These are phyloP conservation scores for Didymodactylos carnosus DNA, from an alignment of 2,888 invertebrate genomes.

Conservation along the genomic window DNA sequence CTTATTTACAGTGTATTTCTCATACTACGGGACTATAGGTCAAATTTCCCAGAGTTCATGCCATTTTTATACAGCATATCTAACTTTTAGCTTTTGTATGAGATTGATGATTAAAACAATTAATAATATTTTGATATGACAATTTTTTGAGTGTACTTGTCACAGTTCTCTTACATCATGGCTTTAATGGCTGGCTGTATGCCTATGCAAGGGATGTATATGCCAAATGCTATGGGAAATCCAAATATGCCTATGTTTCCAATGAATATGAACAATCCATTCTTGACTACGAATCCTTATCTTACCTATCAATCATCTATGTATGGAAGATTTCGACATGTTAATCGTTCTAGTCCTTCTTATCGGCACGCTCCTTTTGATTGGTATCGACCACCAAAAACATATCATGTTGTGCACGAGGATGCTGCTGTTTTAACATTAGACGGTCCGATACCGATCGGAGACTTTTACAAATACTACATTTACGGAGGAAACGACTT, in stretches of 20 bases:
- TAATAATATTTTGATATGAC: background rate
- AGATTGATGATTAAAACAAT: too few relatives aligned
- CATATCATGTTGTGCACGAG: background rate
- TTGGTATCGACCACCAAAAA: background rate
- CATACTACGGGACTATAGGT: too few relatives aligned
- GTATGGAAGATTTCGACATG: background rate
- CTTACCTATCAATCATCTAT: background rate
- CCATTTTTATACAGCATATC: too few relatives aligned
- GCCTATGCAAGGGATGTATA: too few relatives aligned
- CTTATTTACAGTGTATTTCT: too few relatives aligned
- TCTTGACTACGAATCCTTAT: background rate
- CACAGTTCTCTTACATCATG: background rate
- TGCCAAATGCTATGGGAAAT: background rate
- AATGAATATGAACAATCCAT: background rate
- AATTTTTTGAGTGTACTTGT: background rate
- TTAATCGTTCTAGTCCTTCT: background rate
- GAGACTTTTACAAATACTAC: background rate
- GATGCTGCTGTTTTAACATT: background rate
- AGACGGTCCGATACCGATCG: background rate
- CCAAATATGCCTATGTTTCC: background rate
- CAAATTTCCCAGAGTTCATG: too few relatives aligned
- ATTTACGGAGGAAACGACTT: background rate
- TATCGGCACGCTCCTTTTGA: background rate
- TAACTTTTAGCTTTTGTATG: too few relatives aligned
- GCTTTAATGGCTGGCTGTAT: too few relatives aligned